Base-by-base conservation (phyloP, 2,113 vertebrate genomes). In the Callionymus lyra region DNA sequence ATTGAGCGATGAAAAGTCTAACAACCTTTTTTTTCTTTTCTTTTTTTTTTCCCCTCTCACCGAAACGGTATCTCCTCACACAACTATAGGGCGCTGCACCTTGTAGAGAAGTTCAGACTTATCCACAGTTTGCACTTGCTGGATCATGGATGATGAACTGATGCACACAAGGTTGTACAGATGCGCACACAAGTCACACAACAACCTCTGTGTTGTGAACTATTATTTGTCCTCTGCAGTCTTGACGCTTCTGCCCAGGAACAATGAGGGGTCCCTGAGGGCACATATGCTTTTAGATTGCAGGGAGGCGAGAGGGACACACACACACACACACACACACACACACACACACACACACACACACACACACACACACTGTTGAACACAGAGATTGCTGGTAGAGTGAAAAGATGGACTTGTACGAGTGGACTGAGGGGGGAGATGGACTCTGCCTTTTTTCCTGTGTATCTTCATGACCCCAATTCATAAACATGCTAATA, bases 1-100 rank as follows among this genome's bases (percentile, higher is more conserved):
- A 91, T 83, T 88, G 79, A 87, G 85, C 56, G 57, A 67, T 78
- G 59, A 72, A 84, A 65, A 74, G 69, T 60, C 48, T 63, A 63
- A 62, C 81, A 68, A 74, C 57, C 57, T 65, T 50, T 74, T 64
- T 65, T 50, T n/a, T n/a, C n/a, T n/a, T n/a, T n/a, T n/a, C 21
- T 27, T 27, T 27, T 27, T 27, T 27, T 8, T 27, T 8, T 27
- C 21, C 8, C 21, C 21, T 27, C 21, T 8, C 4, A 27, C 21
- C 8, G 8, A 27, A 27, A 27, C 21, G 4, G 21, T 27, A 27
- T 27, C n/a, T n/a, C n/a, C n/a, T n/a, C 21, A 27, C 21, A 8
- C 21, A 27, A 8, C 8, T 8, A 27, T 27, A 27, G 21, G 21
- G 21, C 4, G 38, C 55, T 50, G 46, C 3, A 5, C 34, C 36